A percentile compares a stretch with the other conserved stretches of the same genome.
Conservation (phyloP, 2,113 vertebrate species). For the Elaphurus davidianus region DNA sequence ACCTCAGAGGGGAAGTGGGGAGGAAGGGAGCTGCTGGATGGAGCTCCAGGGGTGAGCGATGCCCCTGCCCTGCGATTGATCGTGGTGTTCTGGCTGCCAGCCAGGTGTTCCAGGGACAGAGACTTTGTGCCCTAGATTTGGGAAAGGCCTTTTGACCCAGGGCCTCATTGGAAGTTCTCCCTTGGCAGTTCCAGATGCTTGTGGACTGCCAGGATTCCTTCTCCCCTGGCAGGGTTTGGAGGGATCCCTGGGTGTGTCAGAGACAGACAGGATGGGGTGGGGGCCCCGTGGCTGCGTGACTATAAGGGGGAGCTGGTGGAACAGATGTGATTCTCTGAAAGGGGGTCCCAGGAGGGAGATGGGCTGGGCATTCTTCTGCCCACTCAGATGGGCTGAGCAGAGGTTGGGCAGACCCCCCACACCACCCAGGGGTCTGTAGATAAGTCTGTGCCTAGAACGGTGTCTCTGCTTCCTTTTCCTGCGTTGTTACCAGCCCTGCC, state of each 20-base stretch:
- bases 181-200: neutral
- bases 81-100: neutral
- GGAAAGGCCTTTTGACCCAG: neutral
- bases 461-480: neutral
- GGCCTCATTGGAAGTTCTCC: neutral
- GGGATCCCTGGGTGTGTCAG: neutral
- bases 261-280: neutral
- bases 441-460: neutral
- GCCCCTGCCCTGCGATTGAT: neutral
- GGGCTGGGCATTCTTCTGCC: neutral
- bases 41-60: neutral
- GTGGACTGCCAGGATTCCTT: neutral
- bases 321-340: neutral
- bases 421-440: neutral
- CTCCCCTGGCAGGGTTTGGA: neutral
- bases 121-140: neutral
- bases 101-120: neutral
- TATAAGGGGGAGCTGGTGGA: neutral
- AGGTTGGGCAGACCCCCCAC: neutral
- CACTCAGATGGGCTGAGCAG: neutral
- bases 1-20: neutral
- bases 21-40: neutral
- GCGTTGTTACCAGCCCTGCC: accelerated
- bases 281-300: too few relatives aligned
- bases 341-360: neutral